These are phyloP conservation scores for Chrysolina oricalcia DNA, from an alignment of 2,888 invertebrate genomes.

Conservation along the genomic window DNA sequence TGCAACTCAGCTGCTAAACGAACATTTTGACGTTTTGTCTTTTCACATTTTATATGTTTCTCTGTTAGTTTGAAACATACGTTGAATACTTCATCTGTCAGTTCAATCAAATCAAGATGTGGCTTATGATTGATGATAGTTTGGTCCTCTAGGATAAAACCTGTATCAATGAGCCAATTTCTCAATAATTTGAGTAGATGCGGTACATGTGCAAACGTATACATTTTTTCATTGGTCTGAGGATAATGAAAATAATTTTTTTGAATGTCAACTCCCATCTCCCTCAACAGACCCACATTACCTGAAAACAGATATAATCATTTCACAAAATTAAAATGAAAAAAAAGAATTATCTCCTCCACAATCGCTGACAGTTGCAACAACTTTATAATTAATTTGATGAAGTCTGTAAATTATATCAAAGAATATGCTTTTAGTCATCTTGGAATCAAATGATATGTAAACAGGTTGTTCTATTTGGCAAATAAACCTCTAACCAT, in stretches of 20 bases:
- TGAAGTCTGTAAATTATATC: conserved; percentile 20
- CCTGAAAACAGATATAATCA: conserved; percentile 50
- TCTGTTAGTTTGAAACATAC: conserved; percentile 45
- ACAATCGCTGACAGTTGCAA: conserved; percentile 48
- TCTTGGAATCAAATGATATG: conserved; percentile 53
- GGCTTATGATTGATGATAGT: conserved; percentile 45
- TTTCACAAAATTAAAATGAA: background rate
- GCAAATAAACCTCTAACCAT: conserved; percentile 45
- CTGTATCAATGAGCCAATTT: conserved; percentile 59
- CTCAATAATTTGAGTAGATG: conserved; percentile 57
- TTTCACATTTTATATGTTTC: conserved; percentile 55
- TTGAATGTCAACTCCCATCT: conserved; percentile 50
- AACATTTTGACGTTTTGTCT: conserved; percentile 56
- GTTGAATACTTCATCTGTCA: conserved; percentile 44
- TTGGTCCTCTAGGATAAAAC: conserved; percentile 52
- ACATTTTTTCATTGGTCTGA: conserved; percentile 51
- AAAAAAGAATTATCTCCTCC: background rate
- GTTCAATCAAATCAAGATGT: conserved; percentile 39
- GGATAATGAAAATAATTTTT: conserved; percentile 57
- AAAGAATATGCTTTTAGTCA: conserved; percentile 55
- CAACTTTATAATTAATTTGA: conserved; percentile 37
- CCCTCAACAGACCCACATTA: conserved; percentile 58
- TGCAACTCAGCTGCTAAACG: conserved; percentile 56
- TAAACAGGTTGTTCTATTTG: conserved; percentile 51
- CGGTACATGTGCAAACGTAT: conserved; percentile 59